phyloP scores from a whole-genome alignment of 2,797 vertebrate species.

The Vultur gryphus region DNA sequence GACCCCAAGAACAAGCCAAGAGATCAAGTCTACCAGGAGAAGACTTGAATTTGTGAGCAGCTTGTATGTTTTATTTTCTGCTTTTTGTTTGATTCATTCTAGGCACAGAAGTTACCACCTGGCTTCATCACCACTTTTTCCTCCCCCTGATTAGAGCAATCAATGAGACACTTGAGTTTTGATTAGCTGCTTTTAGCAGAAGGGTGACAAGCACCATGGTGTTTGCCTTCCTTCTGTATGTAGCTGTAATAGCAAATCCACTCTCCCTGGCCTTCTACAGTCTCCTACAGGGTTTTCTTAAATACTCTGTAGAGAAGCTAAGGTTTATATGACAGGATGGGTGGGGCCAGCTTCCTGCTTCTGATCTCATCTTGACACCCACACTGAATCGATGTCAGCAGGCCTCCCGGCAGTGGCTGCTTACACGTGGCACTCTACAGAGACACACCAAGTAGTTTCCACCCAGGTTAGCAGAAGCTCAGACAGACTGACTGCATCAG shows the following conservation, averaged over 20 bases:
- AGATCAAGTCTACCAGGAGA: neutral
- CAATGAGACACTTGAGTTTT: neutral
- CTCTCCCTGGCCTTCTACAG: neutral
- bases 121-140: neutral
- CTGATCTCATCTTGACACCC: neutral
- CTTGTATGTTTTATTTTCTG: neutral
- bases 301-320: neutral
- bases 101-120: neutral
- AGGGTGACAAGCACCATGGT: neutral
- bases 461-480: neutral
- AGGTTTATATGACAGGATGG: neutral
- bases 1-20: neutral
- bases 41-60: neutral
- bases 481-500: neutral
- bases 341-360: neutral
- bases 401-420: neutral
- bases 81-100: neutral
- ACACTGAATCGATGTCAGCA: rapidly evolving
- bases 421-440: neutral
- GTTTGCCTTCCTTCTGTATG: neutral
- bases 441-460: neutral
- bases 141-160: neutral
- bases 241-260: neutral
- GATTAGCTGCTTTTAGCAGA: neutral
- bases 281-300: neutral